Base-by-base conservation (phyloP, 2,888 invertebrate species). In the Exocentrus adspersus region DNA sequence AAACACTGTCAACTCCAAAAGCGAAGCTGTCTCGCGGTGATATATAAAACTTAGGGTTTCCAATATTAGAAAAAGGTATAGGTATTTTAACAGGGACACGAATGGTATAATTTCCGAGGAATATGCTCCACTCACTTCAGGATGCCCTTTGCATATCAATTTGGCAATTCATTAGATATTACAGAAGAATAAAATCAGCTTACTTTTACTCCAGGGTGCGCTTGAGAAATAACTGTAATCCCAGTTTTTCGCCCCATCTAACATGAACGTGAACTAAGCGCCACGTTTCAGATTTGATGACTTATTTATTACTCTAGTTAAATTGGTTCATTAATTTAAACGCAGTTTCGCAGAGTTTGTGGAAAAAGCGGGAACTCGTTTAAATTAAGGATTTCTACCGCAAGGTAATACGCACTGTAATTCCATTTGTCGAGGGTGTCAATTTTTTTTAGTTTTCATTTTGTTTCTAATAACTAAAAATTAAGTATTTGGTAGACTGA, bases 201-300 rank as follows among this genome's bases (percentile, higher is more conserved):
- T 54, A 54, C 37, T 28, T 63, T 52, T 59, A 56, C 56, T 51
- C 64, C 10, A n/a, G 62, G 64, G 64, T 30, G 64, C 58, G 41
- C 62, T 62, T 69, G 66, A 69, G 67, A 69, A 69, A 69, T 69
- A 69, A 62, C 64, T 64, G 66, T 42, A 62, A 69, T 69, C 64
- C 51, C 52, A 60, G 57, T 62, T 64, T 60, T 52, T 50, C 66
- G 56, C 60, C 50, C 59, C 65, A 66, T 64, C 64, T 59, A 59
- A 51, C 65, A 59, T 37, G 54, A 60, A 65, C 64, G 62, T 60
- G 60, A 52, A 66, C 37, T 43, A 16, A 62, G 57, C 19, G 52
- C 20, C 41, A 54, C 61, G 48, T 50, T 50, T 54, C 28, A 50
- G 56, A 61, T 45, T 68, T 53, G 50, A 60, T 59, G 65, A 65